Percentiles rank a stretch among this genome's conserved stretches.
phyloP scores from a whole-genome alignment of 1,140 invertebrate species.

The Micrasema minimum region DNA sequence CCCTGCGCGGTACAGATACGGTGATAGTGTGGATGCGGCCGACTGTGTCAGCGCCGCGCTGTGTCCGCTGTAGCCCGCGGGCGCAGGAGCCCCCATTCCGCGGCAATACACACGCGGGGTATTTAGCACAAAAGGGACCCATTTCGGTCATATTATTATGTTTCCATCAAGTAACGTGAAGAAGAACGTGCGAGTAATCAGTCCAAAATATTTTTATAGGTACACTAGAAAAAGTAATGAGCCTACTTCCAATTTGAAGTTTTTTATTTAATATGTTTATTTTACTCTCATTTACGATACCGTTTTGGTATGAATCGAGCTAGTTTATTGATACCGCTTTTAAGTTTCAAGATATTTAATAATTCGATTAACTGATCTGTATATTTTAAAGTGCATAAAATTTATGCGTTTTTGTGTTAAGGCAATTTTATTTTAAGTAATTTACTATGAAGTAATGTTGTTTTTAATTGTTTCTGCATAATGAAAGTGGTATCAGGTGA shows the following conservation, averaged over 20 bases:
- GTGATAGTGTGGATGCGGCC: constrained; percentile 3
- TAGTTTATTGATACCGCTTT: background rate
- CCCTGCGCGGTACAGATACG: no score
- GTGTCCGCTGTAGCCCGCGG: constrained; percentile 11
- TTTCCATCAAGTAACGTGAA: background rate
- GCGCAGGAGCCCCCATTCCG: constrained; percentile 23
- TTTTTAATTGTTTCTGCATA: no score
- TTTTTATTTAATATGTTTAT: no score
- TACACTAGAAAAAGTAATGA: no score
- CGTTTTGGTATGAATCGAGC: background rate
- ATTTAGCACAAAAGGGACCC: constrained; percentile 23
- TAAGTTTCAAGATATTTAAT: no score
- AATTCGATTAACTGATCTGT: no score
- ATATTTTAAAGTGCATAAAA: no score
- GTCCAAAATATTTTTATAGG: background rate
- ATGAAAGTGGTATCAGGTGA: no score
- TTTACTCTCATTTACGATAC: background rate
- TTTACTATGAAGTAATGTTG: no score
- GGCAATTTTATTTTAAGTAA: no score
- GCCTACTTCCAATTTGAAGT: no score
- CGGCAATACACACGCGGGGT: background rate
- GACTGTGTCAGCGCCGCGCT: constrained; percentile 8
- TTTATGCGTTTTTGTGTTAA: no score
- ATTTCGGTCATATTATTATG: background rate
- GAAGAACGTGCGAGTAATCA: background rate